A percentile compares a stretch with the other conserved stretches of the same genome.
Conservation (phyloP, 2,888 invertebrate species). For the Leuctra nigra region DNA sequence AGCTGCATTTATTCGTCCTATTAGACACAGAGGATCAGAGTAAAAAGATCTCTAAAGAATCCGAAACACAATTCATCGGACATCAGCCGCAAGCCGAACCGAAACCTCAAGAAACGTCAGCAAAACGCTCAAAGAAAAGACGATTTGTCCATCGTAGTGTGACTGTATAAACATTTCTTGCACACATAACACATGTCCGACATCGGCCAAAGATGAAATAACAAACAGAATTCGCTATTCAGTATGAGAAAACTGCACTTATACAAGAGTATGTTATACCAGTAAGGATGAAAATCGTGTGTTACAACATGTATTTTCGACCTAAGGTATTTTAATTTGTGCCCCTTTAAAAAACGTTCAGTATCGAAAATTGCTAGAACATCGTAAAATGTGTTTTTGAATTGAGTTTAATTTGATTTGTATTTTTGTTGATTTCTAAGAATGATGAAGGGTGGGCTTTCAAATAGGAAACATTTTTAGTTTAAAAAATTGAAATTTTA, state of each 20-base stretch:
- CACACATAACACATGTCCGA: slow-evolving; percentile 6
- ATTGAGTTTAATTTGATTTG: not conserved
- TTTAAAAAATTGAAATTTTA: not conserved
- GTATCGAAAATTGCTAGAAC: too few species aligned
- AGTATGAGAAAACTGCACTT: too few species aligned
- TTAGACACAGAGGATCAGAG: not conserved
- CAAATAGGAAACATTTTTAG: not conserved
- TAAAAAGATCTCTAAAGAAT: slow-evolving; percentile 7
- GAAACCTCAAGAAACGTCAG: not conserved
- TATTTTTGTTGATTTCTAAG: not conserved
- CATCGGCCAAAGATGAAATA: too few species aligned
- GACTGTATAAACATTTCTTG: slow-evolving; percentile 2
- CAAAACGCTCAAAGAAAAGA: not conserved
- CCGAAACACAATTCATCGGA: too few species aligned
- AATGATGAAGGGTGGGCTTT: not conserved
- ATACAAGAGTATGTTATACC: too few species aligned
- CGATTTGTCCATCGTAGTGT: slow-evolving; percentile 4
- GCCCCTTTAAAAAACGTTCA: too few species aligned
- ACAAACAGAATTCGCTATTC: too few species aligned
- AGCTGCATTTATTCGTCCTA: slow-evolving; percentile 5
- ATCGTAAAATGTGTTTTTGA: too few species aligned
- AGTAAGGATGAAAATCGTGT: too few species aligned
- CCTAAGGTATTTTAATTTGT: too few species aligned
- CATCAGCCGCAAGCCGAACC: not conserved
- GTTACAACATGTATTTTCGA: too few species aligned